Evolutionary conservation across 2,797 vertebrate genomes (phyloP), one percentile per base, ranked within the genome.

Genomic region (Cuniculus paca): DNA sequence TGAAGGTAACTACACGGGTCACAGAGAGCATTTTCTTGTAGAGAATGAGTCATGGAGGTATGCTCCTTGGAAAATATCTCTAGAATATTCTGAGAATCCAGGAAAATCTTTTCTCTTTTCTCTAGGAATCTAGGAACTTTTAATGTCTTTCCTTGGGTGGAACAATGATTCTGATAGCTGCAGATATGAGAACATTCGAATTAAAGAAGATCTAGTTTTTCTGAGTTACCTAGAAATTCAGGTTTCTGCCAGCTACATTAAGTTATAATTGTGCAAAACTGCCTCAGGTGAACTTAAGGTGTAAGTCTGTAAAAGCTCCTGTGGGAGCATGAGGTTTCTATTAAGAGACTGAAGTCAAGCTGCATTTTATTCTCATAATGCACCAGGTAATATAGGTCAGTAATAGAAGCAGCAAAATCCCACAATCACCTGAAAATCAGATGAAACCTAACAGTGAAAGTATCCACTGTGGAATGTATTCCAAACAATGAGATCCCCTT

Each of bases 331-430:
- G 94, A 75, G 63, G 34, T 90, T 95, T 93, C 90, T 95, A 89
- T 95, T 96, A 97, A 89, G 60, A 95, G 74, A 90, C 42, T 89
- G 50, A 54, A 75, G 82, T 92, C 92, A 95, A 95, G 82, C 68
- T 52, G 5, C 45, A 77, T 48, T 96, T 93, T 82, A 91, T 93
- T 92, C 94, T 98, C 42, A 58, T 94, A 94, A 93, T 79, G 61
- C 79, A 84, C 34, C 50, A 93, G 60, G 77, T 96, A 97, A 89
- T 95, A 90, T 95, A 94, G 94, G 82, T 92, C 92, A 97, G 88
- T 93, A 89, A 96, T 56, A 87, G 36, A 84, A 92, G 34, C 61
- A 83, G 48, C n/a, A 91, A 97, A 97, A 93, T 83, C 75, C 45
- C 83, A 81, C 92, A 68, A 77, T 90, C 91, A 70, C 65, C 91